phyloP scores from a whole-genome alignment of 1,140 invertebrate genomes.

The Apis florea region DNA sequence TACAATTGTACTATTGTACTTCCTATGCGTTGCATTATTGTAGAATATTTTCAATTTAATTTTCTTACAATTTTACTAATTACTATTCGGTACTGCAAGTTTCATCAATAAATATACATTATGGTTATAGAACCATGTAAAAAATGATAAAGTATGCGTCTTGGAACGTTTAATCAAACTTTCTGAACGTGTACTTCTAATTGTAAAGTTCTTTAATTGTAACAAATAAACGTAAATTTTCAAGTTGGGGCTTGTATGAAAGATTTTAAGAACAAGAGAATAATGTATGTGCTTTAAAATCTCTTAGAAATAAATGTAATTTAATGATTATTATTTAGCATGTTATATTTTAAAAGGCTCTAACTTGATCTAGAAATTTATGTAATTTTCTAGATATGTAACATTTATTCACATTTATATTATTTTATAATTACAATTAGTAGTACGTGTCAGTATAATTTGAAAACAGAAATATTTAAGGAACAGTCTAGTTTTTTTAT shows the following conservation, averaged over 20 bases:
- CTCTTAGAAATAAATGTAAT: background rate
- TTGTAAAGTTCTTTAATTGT: background rate
- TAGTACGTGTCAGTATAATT: background rate
- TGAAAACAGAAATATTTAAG: slow-evolving; percentile 4
- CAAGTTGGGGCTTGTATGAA: background rate
- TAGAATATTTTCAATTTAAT: slow-evolving; percentile 31
- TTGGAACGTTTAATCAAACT: background rate
- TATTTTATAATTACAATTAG: background rate
- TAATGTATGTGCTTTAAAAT: background rate
- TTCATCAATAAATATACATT: background rate
- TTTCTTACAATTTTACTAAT: slow-evolving; percentile 31
- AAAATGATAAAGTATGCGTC: background rate
- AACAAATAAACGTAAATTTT: background rate
- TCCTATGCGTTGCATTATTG: slow-evolving; percentile 51
- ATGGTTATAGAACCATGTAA: background rate
- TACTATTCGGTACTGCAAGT: background rate
- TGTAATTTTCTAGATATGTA: background rate
- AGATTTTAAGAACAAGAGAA: background rate
- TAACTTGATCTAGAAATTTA: background rate
- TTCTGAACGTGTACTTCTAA: background rate
- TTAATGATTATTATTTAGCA: background rate
- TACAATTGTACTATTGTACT: slow-evolving; percentile 62
- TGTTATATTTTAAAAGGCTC: background rate
- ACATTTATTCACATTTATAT: background rate
- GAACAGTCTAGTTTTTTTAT: background rate